Conservation (phyloP, 2,113 vertebrate genomes). For the Monopterus albus region DNA sequence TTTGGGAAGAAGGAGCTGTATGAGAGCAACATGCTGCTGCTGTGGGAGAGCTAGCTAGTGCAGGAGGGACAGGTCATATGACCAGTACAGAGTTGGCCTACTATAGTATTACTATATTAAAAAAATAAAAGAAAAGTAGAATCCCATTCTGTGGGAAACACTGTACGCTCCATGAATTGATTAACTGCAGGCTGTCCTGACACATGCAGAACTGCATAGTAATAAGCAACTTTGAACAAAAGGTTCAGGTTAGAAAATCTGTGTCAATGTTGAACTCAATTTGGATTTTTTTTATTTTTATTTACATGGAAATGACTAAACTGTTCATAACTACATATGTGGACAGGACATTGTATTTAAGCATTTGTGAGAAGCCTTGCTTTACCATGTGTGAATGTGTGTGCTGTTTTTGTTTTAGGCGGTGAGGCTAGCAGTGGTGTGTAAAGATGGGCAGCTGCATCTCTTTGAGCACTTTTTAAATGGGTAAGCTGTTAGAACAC, state of each 20-base stretch:
- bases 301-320: neutral
- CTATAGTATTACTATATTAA: too few species aligned
- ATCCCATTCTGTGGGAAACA: too few species aligned
- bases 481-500: conserved; percentile 84
- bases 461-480: conserved; percentile 98
- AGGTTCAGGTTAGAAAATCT: neutral
- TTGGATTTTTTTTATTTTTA: neutral
- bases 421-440: conserved; percentile 95
- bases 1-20: too few species aligned
- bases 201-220: neutral
- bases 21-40: too few species aligned
- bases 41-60: too few species aligned
- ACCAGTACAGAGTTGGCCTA: too few species aligned
- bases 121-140: too few species aligned
- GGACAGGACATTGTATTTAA: neutral
- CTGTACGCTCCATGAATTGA: neutral
- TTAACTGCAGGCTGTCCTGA: neutral
- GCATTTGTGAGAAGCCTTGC: neutral
- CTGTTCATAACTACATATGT: neutral
- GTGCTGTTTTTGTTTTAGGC: conserved; percentile 70
- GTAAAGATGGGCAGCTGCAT: conserved; percentile 94
- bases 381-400: neutral
- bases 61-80: too few species aligned
- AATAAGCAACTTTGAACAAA: neutral
- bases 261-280: neutral